Conservation (phyloP, 2,113 vertebrate species). For the Odobenus rosmarus region DNA sequence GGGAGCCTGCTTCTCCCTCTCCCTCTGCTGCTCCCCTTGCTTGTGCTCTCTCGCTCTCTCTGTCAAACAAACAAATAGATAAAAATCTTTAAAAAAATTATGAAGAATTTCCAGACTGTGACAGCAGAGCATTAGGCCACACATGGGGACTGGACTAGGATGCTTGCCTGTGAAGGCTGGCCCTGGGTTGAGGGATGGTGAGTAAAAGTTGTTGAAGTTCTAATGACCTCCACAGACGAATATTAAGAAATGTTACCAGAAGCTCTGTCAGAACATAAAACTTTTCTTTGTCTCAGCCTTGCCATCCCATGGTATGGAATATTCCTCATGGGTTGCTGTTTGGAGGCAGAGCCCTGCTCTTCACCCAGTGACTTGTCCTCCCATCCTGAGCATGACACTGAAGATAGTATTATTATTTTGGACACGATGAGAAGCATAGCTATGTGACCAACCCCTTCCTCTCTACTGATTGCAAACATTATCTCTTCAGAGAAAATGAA, state of each 20-base stretch:
- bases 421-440: not conserved
- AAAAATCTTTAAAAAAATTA: not conserved
- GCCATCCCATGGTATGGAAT: not conserved
- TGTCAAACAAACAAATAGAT: not conserved
- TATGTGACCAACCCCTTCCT: not conserved
- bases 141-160: fast-evolving
- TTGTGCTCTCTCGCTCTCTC: not conserved
- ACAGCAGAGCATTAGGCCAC: not conserved
- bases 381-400: not conserved
- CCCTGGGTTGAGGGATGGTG: not conserved
- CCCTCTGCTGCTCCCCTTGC: not conserved
- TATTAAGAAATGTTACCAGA: not conserved
- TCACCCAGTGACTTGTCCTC: not conserved
- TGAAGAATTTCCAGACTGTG: not conserved
- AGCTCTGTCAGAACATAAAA: not conserved
- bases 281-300: not conserved
- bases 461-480: not conserved
- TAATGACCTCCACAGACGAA: not conserved
- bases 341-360: not conserved
- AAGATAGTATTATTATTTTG: not conserved
- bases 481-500: not conserved
- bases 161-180: not conserved
- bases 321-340: not conserved
- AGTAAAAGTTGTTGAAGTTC: not conserved
- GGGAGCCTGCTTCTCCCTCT: not conserved